phyloP scores from a whole-genome alignment of 2,113 vertebrate genomes.

The Silurus asotus region DNA sequence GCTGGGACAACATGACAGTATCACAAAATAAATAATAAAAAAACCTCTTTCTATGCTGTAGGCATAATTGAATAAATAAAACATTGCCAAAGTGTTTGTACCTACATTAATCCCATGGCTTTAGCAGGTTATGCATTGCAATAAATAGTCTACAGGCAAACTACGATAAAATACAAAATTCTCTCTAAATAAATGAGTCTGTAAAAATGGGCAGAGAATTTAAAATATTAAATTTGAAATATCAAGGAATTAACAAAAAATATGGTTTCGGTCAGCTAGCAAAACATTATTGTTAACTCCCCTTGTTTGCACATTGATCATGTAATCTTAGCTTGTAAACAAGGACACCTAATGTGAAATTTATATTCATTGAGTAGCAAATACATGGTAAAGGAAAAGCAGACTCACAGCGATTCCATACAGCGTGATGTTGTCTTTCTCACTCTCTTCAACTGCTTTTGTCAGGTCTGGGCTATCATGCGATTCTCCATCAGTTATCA shows the following conservation, averaged over 20 bases:
- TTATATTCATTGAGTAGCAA: not conserved
- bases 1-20: too few species aligned
- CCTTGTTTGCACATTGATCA: not conserved
- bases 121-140: not conserved
- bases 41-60: not conserved
- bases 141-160: not conserved
- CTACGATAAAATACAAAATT: not conserved
- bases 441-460: conserved; percentile 83
- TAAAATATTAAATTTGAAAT: not conserved
- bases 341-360: not conserved
- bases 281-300: not conserved
- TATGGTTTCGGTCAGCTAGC: not conserved
- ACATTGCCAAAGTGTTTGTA: too few species aligned
- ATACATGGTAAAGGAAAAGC: not conserved
- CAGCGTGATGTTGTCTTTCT: conserved; percentile 90
- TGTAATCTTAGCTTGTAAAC: not conserved
- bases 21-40: not conserved
- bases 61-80: not conserved
- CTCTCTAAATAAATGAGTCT: not conserved
- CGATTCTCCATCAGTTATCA: conserved; percentile 96
- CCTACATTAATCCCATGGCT: not conserved
- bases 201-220: not conserved
- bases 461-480: conserved; percentile 90
- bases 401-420: conserved; percentile 91
- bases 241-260: not conserved